Conservation (phyloP, 37 sponge, comb jelly and placozoan species). For the Geodia barretti region DNA sequence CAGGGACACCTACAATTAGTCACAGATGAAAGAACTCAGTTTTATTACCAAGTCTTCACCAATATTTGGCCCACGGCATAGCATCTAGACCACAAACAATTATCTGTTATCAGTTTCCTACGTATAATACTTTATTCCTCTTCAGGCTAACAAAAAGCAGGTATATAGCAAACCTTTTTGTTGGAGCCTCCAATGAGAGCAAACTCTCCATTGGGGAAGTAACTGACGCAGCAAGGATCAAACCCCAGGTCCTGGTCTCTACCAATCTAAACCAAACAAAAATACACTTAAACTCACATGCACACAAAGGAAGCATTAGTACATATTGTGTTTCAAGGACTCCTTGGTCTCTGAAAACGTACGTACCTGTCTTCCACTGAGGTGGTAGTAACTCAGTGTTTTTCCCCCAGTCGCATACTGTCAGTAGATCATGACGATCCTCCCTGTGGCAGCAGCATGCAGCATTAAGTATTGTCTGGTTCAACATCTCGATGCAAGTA, state of each 20-base stretch:
- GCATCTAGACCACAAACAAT: no score
- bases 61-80: no score
- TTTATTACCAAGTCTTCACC: no score
- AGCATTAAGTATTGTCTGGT: not conserved
- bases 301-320: not conserved
- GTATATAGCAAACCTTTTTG: conserved; percentile 69
- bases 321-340: not conserved
- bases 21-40: no score
- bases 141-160: no score
- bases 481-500: no score
- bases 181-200: conserved; percentile 90
- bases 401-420: conserved; percentile 97
- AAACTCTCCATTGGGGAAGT: conserved; percentile 84
- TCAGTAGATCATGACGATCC: conserved; percentile 82
- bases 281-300: not conserved
- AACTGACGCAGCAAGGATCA: conserved; percentile 87
- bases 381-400: conserved; percentile 87
- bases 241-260: conserved; percentile 81
- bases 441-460: conserved; percentile 17
- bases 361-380: conserved; percentile 93
- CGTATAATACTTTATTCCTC: no score
- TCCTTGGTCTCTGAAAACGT: not conserved
- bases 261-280: conserved; percentile 77
- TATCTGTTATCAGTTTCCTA: no score
- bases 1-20: conserved; percentile 46